Evolutionary conservation across 2,113 vertebrate species (phyloP).

Genomic region (Plestiodon gilberti): DNA sequence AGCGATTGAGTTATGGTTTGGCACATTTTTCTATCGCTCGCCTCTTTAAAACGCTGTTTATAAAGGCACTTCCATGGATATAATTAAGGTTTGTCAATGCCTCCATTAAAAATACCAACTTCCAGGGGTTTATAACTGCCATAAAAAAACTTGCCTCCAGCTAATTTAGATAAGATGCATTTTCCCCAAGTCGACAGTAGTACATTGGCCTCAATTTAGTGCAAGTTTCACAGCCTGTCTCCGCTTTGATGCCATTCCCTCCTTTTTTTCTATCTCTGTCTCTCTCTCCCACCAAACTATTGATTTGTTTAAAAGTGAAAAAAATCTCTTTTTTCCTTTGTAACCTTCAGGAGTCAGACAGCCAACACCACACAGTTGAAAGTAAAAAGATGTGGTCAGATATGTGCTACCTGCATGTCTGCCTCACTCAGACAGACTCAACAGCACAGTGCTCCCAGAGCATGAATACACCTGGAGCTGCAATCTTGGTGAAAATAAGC

Average conservation of each 20-base stretch:
- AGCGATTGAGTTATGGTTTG: not conserved
- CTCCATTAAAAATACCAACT: conserved; percentile 34
- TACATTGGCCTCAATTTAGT: not conserved
- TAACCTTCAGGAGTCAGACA: not conserved
- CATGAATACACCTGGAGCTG: no score
- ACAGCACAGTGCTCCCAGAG: no score
- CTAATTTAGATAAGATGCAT: conserved; percentile 27
- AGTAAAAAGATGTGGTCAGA: not conserved
- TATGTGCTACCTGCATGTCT: not conserved
- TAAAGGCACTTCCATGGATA: not conserved
- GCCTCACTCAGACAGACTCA: not conserved
- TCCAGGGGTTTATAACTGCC: conserved; percentile 2
- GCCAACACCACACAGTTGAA: not conserved
- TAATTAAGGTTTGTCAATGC: conserved; percentile 15
- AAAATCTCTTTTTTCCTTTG: not conserved
- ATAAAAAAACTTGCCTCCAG: conserved; percentile 21
- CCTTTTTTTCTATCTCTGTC: not conserved
- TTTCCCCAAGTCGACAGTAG: not conserved
- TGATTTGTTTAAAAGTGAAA: not conserved
- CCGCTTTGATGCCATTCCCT: not conserved
- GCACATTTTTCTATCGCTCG: not conserved
- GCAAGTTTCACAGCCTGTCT: not conserved
- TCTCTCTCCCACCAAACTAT: not conserved
- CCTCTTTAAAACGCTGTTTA: conserved; percentile 27
- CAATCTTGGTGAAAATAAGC: no score